Evolutionary conservation across 2,888 invertebrate genomes (phyloP).

Genomic region (Oscheius sp.): DNA sequence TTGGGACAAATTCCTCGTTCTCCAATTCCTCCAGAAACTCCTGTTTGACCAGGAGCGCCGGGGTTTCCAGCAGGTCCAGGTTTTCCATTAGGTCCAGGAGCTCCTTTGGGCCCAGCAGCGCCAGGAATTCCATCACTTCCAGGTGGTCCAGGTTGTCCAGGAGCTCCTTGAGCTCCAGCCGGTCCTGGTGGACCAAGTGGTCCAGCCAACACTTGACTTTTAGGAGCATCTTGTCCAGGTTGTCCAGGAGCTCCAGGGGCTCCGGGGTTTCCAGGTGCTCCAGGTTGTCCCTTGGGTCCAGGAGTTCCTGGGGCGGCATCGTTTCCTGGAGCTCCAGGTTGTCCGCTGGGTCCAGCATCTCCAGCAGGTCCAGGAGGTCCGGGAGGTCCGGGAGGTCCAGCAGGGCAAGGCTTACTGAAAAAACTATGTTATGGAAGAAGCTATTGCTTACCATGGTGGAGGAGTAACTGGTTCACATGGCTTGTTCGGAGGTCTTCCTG

Average conservation of each 20-base stretch:
- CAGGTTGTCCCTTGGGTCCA: conserved; percentile 49
- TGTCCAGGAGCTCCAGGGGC: conserved; percentile 71
- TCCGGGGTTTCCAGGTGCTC: conserved; percentile 76
- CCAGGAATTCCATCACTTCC: conserved; percentile 72
- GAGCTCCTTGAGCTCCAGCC: conserved; percentile 54
- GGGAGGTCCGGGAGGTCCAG: conserved; percentile 48
- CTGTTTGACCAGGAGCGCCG: conserved; percentile 31
- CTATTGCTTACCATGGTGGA: conserved; percentile 50
- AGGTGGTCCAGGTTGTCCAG: conserved; percentile 76
- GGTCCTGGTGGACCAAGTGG: conserved; percentile 57
- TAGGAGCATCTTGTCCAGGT: conserved; percentile 53
- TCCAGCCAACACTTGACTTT: conserved; percentile 71
- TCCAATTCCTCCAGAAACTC: conserved; percentile 23
- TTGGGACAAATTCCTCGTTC: conserved; percentile 34
- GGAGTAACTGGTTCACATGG: conserved; percentile 43
- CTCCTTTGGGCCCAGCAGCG: conserved; percentile 42
- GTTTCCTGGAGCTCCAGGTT: neutral
- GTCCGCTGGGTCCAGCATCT: conserved; percentile 70
- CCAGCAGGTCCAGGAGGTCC: conserved; percentile 34
- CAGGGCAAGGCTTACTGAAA: conserved; percentile 35
- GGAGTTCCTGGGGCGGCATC: conserved; percentile 43
- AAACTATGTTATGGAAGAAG: conserved; percentile 52
- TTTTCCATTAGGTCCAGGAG: conserved; percentile 49
- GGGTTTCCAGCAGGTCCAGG: conserved; percentile 49
- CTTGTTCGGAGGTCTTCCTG: conserved; percentile 52